Conservation (phyloP, 2,113 vertebrate species). For the Vulpes ferrilata region DNA sequence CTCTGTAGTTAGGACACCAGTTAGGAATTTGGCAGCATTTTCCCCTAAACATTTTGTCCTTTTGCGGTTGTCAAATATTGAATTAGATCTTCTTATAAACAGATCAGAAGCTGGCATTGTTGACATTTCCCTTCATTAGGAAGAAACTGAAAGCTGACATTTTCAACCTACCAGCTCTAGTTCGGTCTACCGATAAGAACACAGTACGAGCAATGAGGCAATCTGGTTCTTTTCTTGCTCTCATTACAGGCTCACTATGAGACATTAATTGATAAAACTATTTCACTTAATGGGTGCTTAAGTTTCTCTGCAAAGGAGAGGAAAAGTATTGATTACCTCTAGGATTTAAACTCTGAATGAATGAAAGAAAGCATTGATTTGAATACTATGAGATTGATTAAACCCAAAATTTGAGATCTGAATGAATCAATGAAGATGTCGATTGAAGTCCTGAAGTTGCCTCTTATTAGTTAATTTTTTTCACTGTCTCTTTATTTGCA, state of each 20-base stretch:
- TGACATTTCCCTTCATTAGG: constrained; percentile 81
- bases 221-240: constrained; percentile 6
- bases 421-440: constrained; percentile 41
- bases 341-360: constrained; percentile 70
- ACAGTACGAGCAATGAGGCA: neutral
- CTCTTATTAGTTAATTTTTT: neutral
- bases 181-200: constrained; percentile 5
- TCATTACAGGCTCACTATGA: constrained; percentile 18
- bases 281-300: constrained; percentile 42
- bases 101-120: constrained; percentile 58
- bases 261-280: constrained; percentile 59
- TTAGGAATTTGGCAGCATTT: constrained; percentile 65
- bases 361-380: constrained; percentile 65
- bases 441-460: constrained; percentile 36
- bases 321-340: constrained; percentile 66
- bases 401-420: neutral
- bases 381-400: constrained; percentile 57
- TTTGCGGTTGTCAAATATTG: constrained; percentile 73
- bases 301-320: constrained; percentile 46
- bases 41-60: constrained; percentile 72
- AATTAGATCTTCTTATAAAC: constrained; percentile 71
- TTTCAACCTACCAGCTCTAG: constrained; percentile 54
- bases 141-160: constrained; percentile 76
- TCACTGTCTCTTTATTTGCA: neutral
- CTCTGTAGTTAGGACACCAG: neutral